phyloP scores from a whole-genome alignment of 2,888 invertebrate genomes.

The Ochlodes sylvanus region DNA sequence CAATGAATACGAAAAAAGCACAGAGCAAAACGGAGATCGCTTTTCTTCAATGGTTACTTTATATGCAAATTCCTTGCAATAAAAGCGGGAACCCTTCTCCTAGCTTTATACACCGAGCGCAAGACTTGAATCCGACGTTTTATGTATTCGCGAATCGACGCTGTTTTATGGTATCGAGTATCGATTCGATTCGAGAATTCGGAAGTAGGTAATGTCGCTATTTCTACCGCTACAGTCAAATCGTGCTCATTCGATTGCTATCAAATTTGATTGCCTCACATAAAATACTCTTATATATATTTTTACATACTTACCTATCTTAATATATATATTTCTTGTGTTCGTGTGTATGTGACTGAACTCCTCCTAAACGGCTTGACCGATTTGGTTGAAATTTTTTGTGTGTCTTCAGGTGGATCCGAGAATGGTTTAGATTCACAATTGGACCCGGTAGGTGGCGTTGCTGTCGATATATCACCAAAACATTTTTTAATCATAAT shows the following conservation, averaged over 20 bases:
- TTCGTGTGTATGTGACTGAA: no score
- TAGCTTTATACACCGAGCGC: slow-evolving; percentile 77
- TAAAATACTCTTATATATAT: slow-evolving; percentile 66
- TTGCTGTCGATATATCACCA: no score
- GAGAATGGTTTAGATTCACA: no score
- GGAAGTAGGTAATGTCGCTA: slow-evolving; percentile 71
- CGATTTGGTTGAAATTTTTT: no score
- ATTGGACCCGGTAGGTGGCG: no score
- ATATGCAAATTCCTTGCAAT: slow-evolving; percentile 83
- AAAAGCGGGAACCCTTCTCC: slow-evolving; percentile 82
- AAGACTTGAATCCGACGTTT: slow-evolving; percentile 80
- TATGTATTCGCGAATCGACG: slow-evolving; percentile 83
- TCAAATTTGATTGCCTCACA: slow-evolving; percentile 73
- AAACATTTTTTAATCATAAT: no score
- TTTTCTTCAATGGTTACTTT: slow-evolving; percentile 85
- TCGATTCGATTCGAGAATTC: slow-evolving; percentile 78
- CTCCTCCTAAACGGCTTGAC: no score
- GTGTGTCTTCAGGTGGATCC: no score
- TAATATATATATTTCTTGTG: no score
- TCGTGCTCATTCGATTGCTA: slow-evolving; percentile 74
- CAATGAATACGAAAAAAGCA: slow-evolving; percentile 82
- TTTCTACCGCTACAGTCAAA: slow-evolving; percentile 66
- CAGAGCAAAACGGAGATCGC: slow-evolving; percentile 77
- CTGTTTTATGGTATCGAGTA: slow-evolving; percentile 82
- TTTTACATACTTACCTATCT: slow-evolving; percentile 47